A percentile compares a stretch with the other conserved stretches of the same genome.
phyloP scores from a whole-genome alignment of 2,797 vertebrate species.

The Acanthurus tractus region DNA sequence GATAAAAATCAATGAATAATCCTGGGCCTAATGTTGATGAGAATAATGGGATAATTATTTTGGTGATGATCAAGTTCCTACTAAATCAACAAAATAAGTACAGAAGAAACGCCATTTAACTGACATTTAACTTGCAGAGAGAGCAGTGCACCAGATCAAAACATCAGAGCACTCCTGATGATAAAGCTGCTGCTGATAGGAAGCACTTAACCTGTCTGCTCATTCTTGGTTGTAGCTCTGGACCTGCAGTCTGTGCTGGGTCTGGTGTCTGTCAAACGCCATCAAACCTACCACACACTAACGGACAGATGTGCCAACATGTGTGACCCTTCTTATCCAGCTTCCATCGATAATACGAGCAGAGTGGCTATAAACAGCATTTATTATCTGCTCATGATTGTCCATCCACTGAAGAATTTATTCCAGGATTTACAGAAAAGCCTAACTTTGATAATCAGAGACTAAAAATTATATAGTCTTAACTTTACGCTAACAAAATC shows the following conservation, averaged over 20 bases:
- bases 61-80: not conserved
- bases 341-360: constrained; percentile 7
- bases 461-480: not conserved
- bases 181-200: constrained; percentile 80
- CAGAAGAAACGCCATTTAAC: not conserved
- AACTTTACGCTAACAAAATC: not conserved
- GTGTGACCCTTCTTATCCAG: constrained; percentile 21
- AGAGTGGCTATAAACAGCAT: not conserved
- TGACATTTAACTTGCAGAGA: not conserved
- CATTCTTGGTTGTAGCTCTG: constrained; percentile 71
- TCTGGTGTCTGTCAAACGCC: constrained; percentile 79
- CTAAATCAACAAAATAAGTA: not conserved
- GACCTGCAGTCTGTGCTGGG: constrained; percentile 71
- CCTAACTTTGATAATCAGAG: not conserved
- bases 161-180: constrained; percentile 55
- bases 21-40: too few species aligned
- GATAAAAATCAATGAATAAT: too few species aligned
- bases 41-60: too few species aligned
- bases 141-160: constrained; percentile 71
- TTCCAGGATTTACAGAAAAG: not conserved
- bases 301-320: constrained; percentile 29
- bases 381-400: not conserved
- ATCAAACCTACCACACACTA: constrained; percentile 56
- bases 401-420: not conserved
- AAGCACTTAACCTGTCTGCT: constrained; percentile 80